Evolutionary conservation across 1,140 invertebrate species (phyloP).

Genomic region (Drosophila pandora): DNA sequence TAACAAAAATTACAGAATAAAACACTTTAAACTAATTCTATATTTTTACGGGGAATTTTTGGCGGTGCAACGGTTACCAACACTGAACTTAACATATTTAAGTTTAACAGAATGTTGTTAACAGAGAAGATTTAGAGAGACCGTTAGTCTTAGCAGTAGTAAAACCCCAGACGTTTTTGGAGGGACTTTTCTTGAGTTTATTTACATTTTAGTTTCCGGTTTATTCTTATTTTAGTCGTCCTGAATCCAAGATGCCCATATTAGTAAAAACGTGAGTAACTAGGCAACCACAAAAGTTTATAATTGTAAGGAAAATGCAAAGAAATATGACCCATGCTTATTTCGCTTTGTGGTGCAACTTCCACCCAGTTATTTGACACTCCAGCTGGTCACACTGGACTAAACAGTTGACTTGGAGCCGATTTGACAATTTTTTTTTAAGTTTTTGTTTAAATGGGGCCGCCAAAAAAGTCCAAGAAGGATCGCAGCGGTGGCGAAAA

Average conservation of each 20-base stretch:
- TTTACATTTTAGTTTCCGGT: conserved; percentile 3
- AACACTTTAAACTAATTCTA: background rate
- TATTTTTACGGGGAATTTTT: background rate
- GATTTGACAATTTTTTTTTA: conserved; percentile 32
- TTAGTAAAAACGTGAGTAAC: conserved; percentile 75
- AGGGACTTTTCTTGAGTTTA: background rate
- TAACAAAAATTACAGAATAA: background rate
- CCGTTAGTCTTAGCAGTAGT: background rate
- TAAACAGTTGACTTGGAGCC: background rate
- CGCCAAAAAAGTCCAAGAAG: conserved; percentile 81
- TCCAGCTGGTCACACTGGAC: conserved; percentile 7
- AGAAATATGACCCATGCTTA: background rate
- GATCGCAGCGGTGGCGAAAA: conserved; percentile 70
- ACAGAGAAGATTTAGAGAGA: background rate
- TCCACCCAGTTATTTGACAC: background rate
- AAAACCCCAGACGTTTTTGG: background rate
- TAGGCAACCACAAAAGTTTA: background rate
- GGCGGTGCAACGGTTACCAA: background rate
- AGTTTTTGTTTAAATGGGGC: conserved; percentile 62
- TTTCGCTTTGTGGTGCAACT: background rate
- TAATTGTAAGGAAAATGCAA: background rate
- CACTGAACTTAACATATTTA: background rate
- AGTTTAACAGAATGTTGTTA: background rate
- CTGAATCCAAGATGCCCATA: conserved; percentile 60
- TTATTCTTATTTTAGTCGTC: background rate